A percentile compares a stretch with the other conserved stretches of the same genome.
phyloP scores from a whole-genome alignment of 2,797 vertebrate genomes.

The Lophotriccus pileatus region DNA sequence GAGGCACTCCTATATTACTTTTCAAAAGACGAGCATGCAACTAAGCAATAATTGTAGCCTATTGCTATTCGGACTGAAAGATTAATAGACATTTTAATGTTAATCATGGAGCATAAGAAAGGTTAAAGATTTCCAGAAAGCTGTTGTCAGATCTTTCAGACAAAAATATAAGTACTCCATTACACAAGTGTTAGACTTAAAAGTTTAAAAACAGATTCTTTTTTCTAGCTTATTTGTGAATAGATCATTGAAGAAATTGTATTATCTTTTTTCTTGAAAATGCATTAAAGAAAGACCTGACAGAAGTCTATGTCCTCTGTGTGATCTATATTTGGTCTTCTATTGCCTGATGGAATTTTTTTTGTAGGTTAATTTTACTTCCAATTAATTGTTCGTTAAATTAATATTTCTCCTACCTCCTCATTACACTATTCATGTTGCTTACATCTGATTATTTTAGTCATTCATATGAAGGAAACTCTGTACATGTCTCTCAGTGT shows the following conservation, averaged over 20 bases:
- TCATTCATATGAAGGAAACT: not conserved
- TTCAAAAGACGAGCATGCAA: not conserved
- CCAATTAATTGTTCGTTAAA: not conserved
- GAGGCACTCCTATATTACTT: not conserved
- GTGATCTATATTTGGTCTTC: not conserved
- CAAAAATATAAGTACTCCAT: not conserved
- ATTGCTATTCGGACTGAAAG: not conserved
- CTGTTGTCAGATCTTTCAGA: not conserved
- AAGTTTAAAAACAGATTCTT: not conserved
- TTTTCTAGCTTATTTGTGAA: not conserved
- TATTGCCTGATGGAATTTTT: not conserved
- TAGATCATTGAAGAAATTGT: not conserved
- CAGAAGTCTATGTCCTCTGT: not conserved
- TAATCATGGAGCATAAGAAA: not conserved
- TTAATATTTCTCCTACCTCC: not conserved
- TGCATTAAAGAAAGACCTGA: not conserved
- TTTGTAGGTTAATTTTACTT: not conserved
- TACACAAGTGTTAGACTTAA: not conserved
- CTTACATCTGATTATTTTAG: not conserved
- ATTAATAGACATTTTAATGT: not conserved
- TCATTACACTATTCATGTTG: not conserved
- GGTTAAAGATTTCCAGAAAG: not conserved
- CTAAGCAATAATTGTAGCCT: not conserved
- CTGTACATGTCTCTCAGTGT: not conserved
- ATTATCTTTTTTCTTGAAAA: not conserved